phyloP scores from a whole-genome alignment of 2,113 vertebrate species.

The Loxodonta africana region DNA sequence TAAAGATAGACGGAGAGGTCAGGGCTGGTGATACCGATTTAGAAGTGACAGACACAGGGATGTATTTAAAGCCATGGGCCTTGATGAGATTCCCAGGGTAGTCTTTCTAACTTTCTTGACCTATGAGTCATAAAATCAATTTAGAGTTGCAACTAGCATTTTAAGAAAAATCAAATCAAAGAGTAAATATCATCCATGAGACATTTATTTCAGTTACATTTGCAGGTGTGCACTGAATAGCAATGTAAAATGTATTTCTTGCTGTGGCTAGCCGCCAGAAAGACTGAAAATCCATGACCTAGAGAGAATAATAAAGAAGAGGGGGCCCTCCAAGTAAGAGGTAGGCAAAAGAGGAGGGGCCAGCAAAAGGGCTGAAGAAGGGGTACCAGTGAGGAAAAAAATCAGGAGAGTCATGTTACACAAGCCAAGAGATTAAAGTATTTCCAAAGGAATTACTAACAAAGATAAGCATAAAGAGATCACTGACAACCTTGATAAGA shows the following conservation, averaged over 20 bases:
- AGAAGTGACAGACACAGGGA: not conserved
- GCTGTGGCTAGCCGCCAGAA: not conserved
- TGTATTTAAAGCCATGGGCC: conserved; percentile 10
- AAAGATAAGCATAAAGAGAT: conserved; percentile 1
- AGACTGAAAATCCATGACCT: not conserved
- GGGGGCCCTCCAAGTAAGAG: not conserved
- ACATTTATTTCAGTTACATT: conserved; percentile 10
- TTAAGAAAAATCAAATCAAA: conserved; percentile 44
- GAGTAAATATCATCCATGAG: not conserved
- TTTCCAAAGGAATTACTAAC: not conserved
- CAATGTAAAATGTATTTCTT: conserved; percentile 5
- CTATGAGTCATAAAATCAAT: not conserved
- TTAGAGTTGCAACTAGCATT: conserved; percentile 12
- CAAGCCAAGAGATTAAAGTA: not conserved
- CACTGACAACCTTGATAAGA: not conserved
- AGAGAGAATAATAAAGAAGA: not conserved
- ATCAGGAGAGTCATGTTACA: not conserved
- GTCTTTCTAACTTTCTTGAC: conserved; percentile 44
- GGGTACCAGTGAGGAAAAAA: not conserved
- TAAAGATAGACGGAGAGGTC: not conserved
- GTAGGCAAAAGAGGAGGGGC: not conserved
- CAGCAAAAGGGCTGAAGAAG: not conserved
- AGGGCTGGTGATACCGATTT: not conserved
- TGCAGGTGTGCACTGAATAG: not conserved
- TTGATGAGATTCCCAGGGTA: not conserved